Conservation (phyloP, 1,140 invertebrate species). For the Contarinia nasturtii region DNA sequence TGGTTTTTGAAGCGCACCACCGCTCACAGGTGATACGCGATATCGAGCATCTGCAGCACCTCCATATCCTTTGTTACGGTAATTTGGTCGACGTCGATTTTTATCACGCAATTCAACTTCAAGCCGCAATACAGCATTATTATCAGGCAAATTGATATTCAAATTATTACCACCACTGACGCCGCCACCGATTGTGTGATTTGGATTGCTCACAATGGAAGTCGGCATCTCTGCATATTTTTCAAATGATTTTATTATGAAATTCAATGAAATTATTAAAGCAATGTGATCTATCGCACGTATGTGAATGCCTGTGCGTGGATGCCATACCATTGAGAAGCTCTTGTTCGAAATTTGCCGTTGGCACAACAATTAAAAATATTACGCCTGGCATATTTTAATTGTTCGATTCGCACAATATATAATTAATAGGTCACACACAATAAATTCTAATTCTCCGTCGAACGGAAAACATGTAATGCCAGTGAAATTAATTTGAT, state of each 20-base stretch:
- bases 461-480: too few species aligned
- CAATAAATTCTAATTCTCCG: too few species aligned
- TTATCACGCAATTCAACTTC: slow-evolving; percentile 28
- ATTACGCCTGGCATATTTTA: slow-evolving; percentile 31
- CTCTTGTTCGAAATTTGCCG: slow-evolving; percentile 31
- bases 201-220: too few species aligned
- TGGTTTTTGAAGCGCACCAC: slow-evolving; percentile 1
- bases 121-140: slow-evolving; percentile 22
- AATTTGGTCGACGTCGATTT: slow-evolving; percentile 16
- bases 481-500: too few species aligned
- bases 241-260: too few species aligned
- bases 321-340: slow-evolving; percentile 26
- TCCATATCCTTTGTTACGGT: neutral
- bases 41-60: slow-evolving; percentile 7
- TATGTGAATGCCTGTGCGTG: too few species aligned
- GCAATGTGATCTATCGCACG: too few species aligned
- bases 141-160: slow-evolving; percentile 22
- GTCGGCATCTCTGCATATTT: too few species aligned
- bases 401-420: too few species aligned
- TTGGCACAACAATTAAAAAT: slow-evolving; percentile 38
- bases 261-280: too few species aligned
- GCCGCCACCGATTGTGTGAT: too few species aligned
- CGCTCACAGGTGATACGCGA: slow-evolving; percentile 4
- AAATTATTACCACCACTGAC: slow-evolving; percentile 23
- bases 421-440: too few species aligned